phyloP scores from a whole-genome alignment of 2,113 vertebrate species.

The Anoplopoma fimbria region DNA sequence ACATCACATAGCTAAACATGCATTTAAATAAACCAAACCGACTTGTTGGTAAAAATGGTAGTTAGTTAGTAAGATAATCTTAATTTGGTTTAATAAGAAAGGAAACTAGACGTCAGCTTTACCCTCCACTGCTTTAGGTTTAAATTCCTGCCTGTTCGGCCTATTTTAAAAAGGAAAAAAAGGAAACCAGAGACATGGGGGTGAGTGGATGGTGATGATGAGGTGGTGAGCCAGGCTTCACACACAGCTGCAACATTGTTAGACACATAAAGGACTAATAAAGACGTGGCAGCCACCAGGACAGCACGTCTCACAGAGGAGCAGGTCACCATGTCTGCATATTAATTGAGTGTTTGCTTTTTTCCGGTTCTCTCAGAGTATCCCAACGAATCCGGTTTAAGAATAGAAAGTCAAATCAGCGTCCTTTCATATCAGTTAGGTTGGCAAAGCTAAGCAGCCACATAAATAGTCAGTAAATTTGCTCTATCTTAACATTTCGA shows the following conservation, averaged over 20 bases:
- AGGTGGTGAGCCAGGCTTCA: background rate
- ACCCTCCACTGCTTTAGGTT: background rate
- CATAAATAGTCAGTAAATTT: background rate
- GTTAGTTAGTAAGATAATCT: background rate
- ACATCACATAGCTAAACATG: background rate
- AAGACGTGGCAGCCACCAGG: background rate
- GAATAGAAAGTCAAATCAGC: background rate
- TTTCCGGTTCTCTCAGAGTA: background rate
- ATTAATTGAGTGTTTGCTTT: background rate
- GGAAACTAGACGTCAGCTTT: background rate
- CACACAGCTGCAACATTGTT: conserved; percentile 17
- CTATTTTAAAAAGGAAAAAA: no score
- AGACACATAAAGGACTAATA: background rate
- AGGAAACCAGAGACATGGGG: background rate
- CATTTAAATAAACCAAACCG: background rate
- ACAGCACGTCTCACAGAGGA: background rate
- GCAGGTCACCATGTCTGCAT: background rate
- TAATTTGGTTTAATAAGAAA: background rate
- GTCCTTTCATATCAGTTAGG: background rate
- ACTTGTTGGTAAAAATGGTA: background rate
- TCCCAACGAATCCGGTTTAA: background rate
- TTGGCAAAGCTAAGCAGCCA: background rate
- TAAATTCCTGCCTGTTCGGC: background rate
- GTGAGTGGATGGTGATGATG: background rate
- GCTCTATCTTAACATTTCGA: background rate